Conservation (phyloP, 2,888 invertebrate genomes). For the Eupithecia abbreviata region DNA sequence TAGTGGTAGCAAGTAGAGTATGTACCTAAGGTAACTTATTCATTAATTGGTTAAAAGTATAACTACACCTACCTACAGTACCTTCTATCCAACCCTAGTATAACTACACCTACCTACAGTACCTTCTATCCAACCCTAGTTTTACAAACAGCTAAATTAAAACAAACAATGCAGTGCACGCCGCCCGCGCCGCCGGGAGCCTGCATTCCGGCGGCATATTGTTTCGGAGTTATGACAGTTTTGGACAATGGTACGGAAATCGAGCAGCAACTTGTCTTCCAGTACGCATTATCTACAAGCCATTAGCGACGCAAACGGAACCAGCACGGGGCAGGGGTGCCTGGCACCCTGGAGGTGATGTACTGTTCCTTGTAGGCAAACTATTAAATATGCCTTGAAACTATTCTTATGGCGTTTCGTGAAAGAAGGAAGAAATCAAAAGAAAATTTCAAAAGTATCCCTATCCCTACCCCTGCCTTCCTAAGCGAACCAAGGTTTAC, state of each 20-base stretch:
- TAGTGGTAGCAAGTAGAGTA: too few relatives aligned
- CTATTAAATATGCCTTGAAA: background rate
- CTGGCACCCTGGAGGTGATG: background rate
- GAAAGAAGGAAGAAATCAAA: background rate
- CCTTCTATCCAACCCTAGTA: too few relatives aligned
- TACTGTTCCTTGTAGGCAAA: too few relatives aligned
- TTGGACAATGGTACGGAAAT: slow-evolving; percentile 71
- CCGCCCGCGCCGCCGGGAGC: slow-evolving; percentile 48
- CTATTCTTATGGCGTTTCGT: background rate
- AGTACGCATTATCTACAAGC: slow-evolving; percentile 33
- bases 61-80: too few relatives aligned
- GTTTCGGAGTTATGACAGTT: slow-evolving; percentile 75
- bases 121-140: too few relatives aligned
- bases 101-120: too few relatives aligned
- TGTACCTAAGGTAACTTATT: too few relatives aligned
- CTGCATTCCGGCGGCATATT: slow-evolving; percentile 62
- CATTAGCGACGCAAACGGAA: slow-evolving; percentile 23
- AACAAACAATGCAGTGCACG: background rate
- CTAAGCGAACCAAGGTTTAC: too few relatives aligned
- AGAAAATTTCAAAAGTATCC: too few relatives aligned
- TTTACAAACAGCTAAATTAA: too few relatives aligned
- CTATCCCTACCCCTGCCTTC: too few relatives aligned
- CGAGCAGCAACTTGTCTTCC: slow-evolving; percentile 47
- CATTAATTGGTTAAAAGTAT: too few relatives aligned
- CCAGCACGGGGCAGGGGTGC: background rate